Conservation (phyloP, 1,140 invertebrate genomes). For the Euura lappo region DNA sequence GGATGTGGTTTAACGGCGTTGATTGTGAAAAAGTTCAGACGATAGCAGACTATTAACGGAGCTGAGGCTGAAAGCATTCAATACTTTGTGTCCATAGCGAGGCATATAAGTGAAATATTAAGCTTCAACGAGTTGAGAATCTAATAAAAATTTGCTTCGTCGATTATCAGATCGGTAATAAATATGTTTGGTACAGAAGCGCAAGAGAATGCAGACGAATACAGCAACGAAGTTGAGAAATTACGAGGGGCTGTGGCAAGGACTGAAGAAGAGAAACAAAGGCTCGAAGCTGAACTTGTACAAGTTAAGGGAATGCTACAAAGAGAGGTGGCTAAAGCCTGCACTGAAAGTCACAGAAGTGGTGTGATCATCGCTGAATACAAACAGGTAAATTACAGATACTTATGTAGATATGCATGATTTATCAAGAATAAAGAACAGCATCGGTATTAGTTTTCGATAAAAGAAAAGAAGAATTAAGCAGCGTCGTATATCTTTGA, state of each 20-base stretch:
- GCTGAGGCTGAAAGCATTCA: not conserved
- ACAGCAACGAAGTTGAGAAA: slow-evolving; percentile 80
- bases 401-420: not conserved
- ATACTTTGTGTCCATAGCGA: not conserved
- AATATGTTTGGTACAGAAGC: slow-evolving; percentile 61
- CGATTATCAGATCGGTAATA: not conserved
- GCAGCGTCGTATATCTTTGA: not conserved
- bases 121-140: not conserved
- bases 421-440: not conserved
- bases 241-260: slow-evolving; percentile 76
- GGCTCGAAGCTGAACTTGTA: slow-evolving; percentile 78
- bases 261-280: slow-evolving; percentile 83
- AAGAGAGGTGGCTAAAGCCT: slow-evolving; percentile 77
- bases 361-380: slow-evolving; percentile 87
- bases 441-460: too few species aligned
- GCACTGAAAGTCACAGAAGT: slow-evolving; percentile 75
- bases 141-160: too few species aligned
- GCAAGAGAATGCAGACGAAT: slow-evolving; percentile 80
- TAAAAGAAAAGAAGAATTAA: too few species aligned
- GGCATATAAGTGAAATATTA: not conserved
- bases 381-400: slow-evolving; percentile 69
- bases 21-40: not conserved
- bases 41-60: not conserved
- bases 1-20: not conserved
- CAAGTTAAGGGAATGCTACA: slow-evolving; percentile 87